A percentile compares a stretch with the other conserved stretches of the same genome.
Evolutionary conservation across 2,113 vertebrate species (phyloP).

Genomic region (Ceyx margarethae): DNA sequence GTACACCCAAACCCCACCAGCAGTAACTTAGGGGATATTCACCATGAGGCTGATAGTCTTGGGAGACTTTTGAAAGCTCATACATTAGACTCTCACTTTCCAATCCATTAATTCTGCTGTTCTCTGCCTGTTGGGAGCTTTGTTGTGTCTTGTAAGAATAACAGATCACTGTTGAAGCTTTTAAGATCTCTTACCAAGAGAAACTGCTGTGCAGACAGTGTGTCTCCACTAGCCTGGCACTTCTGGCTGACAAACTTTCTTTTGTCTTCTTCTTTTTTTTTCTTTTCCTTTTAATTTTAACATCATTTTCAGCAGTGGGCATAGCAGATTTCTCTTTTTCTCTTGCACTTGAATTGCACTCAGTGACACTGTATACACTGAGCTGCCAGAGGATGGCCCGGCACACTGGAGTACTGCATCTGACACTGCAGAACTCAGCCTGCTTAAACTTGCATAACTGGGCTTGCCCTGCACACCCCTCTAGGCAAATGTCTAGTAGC

Average conservation of each 20-base stretch:
- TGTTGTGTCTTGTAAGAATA: conserved; percentile 74
- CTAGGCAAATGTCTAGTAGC: conserved; percentile 32
- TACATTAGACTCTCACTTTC: conserved; percentile 76
- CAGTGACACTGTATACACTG: background rate
- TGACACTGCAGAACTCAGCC: background rate
- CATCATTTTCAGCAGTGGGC: background rate
- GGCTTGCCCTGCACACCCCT: conserved; percentile 36
- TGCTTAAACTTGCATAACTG: background rate
- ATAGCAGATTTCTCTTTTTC: background rate
- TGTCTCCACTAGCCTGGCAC: conserved; percentile 16
- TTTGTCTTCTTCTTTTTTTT: background rate
- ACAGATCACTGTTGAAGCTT: conserved; percentile 64
- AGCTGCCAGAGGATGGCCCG: background rate
- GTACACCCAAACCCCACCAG: conserved; percentile 13
- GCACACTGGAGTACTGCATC: background rate
- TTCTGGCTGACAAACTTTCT: background rate
- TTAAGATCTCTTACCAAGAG: conserved; percentile 61
- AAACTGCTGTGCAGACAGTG: conserved; percentile 53
- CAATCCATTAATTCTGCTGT: conserved; percentile 79
- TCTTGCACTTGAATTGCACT: background rate
- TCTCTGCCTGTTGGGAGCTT: conserved; percentile 73
- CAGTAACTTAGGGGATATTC: conserved; percentile 58
- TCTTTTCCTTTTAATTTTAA: background rate
- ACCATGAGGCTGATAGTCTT: conserved; percentile 61
- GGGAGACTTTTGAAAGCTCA: conserved; percentile 68